Evolutionary conservation across 2,888 invertebrate species (phyloP), one percentile per base, ranked within the genome.

Genomic region (Lasioglossum malachurum): DNA sequence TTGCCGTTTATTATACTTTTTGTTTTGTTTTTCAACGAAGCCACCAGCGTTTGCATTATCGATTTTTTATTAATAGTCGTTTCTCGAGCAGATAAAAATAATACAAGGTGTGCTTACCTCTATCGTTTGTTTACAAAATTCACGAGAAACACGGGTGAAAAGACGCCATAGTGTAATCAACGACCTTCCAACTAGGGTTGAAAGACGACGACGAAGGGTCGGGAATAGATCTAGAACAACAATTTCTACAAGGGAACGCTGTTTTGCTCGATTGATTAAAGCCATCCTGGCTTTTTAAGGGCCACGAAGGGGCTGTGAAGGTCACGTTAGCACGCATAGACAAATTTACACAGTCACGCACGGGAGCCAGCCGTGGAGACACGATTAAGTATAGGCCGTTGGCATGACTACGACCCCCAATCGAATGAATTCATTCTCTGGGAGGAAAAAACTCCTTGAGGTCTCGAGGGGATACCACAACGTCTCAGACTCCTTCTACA

Each of bases 351-450:
- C 71, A 81, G 79, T 80, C 81, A 86, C 81, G 76, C 75, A 83
- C 71, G 80, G 80, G 57, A 78, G 67, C 35, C 78, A 69, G 79
- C n/a, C 82, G 86, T 49, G 72, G 41, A 75, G 44, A 79, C 77
- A 69, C 78, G 78, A 82, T 85, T 83, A 75, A 87, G 80, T 80
- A 83, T 90, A 90, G 92, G 91, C 92, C 91, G 93, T 94, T 93
- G 91, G 91, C 90, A 94, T 92, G 93, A 88, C 89, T 91, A 94
- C 92, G 82, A 90, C 84, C 88, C 86, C 78, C 88, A 41, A 77
- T 69, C 80, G 81, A 89, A 77, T 78, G 71, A 86, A 89, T 90
- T 88, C 82, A 76, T 77, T 69, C 79, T 74, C 67, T 73, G 60
- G 83, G 82, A 80, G 78, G 27, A 60, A 67, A 82, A 41, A 78